Evolutionary conservation across 2,888 invertebrate species (phyloP), one percentile per base, ranked within the genome.

Genomic region (Aethes cnicana): DNA sequence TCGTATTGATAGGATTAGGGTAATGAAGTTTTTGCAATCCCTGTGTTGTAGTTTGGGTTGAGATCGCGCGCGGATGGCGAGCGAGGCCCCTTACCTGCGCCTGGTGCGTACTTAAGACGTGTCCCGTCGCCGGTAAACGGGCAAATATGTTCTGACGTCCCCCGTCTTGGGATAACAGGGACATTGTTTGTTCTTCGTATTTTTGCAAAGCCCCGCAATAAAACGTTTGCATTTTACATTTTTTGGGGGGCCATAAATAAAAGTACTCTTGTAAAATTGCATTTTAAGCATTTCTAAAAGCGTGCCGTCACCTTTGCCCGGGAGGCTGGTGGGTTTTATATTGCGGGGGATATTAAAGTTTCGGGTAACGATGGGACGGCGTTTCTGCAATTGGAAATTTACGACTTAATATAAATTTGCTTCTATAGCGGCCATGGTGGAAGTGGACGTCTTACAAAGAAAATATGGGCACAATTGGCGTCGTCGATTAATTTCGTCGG

Each of bases 151-250:
- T 64, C 66, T 66, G 80, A 78, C 80, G 64, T 83, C 82, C 84
- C 83, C 79, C 72, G 69, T 79, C 79, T 77, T 69, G 74, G 76
- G 74, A 81, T 78, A 80, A 71, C 80, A 74, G 74, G 73, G 72
- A 76, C 74, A 81, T 84, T 87, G 84, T 88, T 89, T 88, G 87
- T 86, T 84, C 83, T 82, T 78, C 77, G 70, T 78, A 85, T 85
- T 87, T 84, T 84, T 84, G 79, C 77, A 84, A 80, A 82, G 81
- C 81, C 77, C 66, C 66, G 82, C 84, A 87, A 86, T 89, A 88
- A 87, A 89, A 88, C 79, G 83, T 86, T 86, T 83, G 82, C 81
- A 84, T 86, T 87, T 87, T 83, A 84, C 84, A 87, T 87, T 86
- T 85, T 81, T 81, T n/a, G n/a, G 80, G 80, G 77, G 82, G 73